Evolutionary conservation across 2,888 invertebrate species (phyloP).

Genomic region (Ferdinandea cuprea): DNA sequence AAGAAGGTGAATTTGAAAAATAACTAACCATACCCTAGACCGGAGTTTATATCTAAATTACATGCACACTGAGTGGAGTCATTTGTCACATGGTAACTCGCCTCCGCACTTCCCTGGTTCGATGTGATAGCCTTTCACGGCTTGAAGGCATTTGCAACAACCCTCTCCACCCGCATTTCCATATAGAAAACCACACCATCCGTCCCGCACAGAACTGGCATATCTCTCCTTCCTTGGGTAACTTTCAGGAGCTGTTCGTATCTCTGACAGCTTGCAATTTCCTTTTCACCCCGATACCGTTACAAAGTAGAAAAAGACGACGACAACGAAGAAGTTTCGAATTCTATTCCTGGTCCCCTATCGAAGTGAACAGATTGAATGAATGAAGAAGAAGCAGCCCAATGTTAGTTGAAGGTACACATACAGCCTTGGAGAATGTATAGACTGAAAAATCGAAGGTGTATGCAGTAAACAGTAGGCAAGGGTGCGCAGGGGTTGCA

Average conservation of each 20-base stretch:
- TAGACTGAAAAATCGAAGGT: slow-evolving; percentile 27
- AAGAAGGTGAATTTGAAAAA: slow-evolving; percentile 75
- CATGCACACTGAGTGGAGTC: slow-evolving; percentile 77
- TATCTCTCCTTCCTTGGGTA: slow-evolving; percentile 66
- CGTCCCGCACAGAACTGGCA: slow-evolving; percentile 49
- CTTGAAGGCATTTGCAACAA: slow-evolving; percentile 5
- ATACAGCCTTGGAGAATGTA: slow-evolving; percentile 8
- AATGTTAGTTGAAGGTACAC: no score
- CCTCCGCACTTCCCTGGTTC: slow-evolving; percentile 24
- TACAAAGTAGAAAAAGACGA: slow-evolving; percentile 16
- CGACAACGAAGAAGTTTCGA: slow-evolving; percentile 42
- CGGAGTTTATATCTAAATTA: slow-evolving; percentile 77
- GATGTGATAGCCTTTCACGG: slow-evolving; percentile 20
- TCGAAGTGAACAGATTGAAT: slow-evolving; percentile 52
- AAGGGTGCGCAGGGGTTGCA: neutral
- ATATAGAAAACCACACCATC: slow-evolving; percentile 38
- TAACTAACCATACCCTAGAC: slow-evolving; percentile 75
- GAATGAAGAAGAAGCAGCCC: slow-evolving; percentile 34
- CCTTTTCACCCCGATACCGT: slow-evolving; percentile 58
- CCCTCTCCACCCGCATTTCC: neutral
- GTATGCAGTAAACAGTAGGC: neutral
- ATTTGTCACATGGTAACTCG: slow-evolving; percentile 75
- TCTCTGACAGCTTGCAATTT: slow-evolving; percentile 76
- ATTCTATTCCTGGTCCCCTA: slow-evolving; percentile 46
- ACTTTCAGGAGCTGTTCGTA: slow-evolving; percentile 70